Evolutionary conservation across 1,140 invertebrate species (phyloP).

Genomic region (Trichoplusia ni): DNA sequence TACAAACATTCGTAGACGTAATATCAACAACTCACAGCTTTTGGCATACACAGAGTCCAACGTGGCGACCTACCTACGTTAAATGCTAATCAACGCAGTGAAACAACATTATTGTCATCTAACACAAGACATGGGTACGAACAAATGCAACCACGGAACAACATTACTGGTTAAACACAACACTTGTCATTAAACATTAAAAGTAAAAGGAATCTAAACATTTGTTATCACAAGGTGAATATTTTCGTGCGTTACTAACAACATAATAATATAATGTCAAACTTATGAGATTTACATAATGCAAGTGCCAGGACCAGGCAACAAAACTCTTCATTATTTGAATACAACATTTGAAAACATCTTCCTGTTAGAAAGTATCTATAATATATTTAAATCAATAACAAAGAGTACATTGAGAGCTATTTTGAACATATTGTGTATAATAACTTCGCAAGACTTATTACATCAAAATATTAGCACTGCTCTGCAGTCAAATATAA

Average conservation of each 20-base stretch:
- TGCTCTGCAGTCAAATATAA: background rate
- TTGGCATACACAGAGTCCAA: constrained; percentile 42
- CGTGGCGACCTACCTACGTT: constrained; percentile 33
- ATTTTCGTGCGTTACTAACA: too few relatives aligned
- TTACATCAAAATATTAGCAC: background rate
- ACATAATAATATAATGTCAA: too few relatives aligned
- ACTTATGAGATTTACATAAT: constrained; percentile 10
- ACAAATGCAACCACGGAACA: too few relatives aligned
- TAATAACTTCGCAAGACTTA: background rate
- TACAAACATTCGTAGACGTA: constrained; percentile 63
- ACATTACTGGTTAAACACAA: too few relatives aligned
- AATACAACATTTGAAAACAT: background rate
- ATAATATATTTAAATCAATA: background rate
- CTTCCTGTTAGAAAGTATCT: constrained; percentile 1
- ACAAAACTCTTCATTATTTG: background rate
- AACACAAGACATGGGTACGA: constrained; percentile 23
- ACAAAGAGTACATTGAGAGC: background rate
- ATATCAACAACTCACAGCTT: constrained; percentile 44
- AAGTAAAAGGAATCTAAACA: too few relatives aligned
- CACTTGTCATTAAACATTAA: too few relatives aligned
- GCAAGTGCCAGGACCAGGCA: constrained; percentile 11
- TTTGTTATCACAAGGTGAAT: too few relatives aligned
- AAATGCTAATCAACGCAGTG: constrained; percentile 47
- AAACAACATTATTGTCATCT: constrained; percentile 45
- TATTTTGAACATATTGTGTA: background rate